Conservation (phyloP, 1,140 invertebrate genomes). For the Cydia strobilella region DNA sequence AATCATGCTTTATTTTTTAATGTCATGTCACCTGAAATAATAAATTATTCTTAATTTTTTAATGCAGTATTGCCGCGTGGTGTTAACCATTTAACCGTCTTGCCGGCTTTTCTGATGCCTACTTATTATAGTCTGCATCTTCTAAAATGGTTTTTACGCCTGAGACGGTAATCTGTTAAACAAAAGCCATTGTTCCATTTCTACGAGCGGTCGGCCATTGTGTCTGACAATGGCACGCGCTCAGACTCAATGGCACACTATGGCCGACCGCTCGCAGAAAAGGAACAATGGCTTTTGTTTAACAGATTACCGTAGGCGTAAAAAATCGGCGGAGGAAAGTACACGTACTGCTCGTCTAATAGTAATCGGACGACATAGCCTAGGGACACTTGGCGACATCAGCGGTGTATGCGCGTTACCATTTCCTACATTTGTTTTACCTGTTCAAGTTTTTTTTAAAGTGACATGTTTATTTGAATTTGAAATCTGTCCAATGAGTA, state of each 20-base stretch:
- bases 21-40: neutral
- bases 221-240: too few species aligned
- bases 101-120: neutral
- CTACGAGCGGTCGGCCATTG: too few species aligned
- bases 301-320: too few species aligned
- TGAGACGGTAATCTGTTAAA: too few species aligned
- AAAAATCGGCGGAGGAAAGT: too few species aligned
- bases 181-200: too few species aligned
- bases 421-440: neutral
- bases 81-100: neutral
- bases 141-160: too few species aligned
- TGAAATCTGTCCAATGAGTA: slow-evolving; percentile 11
- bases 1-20: slow-evolving; percentile 7
- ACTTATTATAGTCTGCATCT: too few species aligned
- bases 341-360: too few species aligned
- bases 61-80: neutral
- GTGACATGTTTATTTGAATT: neutral
- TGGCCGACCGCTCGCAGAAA: too few species aligned
- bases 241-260: too few species aligned
- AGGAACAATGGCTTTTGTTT: too few species aligned
- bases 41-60: neutral
- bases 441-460: neutral
- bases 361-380: neutral
- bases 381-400: neutral
- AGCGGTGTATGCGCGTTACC: neutral